Evolutionary conservation across 1,140 invertebrate genomes (phyloP).

Genomic region (Drosophila yakuba): DNA sequence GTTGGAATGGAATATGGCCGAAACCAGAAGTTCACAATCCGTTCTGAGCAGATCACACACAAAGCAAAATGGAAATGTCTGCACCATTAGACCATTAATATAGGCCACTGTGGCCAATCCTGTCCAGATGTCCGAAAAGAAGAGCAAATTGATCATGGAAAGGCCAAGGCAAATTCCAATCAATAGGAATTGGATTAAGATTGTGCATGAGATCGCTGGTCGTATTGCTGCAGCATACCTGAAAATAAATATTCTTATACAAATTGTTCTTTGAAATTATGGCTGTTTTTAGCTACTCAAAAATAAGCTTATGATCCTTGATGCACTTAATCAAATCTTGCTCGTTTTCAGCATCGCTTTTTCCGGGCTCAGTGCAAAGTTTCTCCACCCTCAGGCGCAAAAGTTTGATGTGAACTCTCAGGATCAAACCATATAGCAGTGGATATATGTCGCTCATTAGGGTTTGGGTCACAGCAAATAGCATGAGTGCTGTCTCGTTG

Average conservation of each 20-base stretch:
- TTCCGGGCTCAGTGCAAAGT: constrained; percentile 28
- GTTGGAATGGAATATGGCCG: constrained; percentile 47
- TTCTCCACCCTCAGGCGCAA: constrained; percentile 22
- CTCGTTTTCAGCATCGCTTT: constrained; percentile 19
- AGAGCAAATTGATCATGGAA: constrained; percentile 49
- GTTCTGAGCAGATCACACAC: constrained; percentile 43
- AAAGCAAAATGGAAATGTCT: constrained; percentile 63
- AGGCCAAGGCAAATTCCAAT: constrained; percentile 45
- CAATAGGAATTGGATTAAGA: constrained; percentile 49
- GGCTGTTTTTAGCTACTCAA: constrained; percentile 30
- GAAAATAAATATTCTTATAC: not conserved
- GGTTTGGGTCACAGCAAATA: not conserved
- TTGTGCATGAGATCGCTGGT: constrained; percentile 21
- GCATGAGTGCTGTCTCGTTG: constrained; percentile 24
- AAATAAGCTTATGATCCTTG: constrained; percentile 42
- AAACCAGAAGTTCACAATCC: constrained; percentile 40
- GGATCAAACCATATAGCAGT: constrained; percentile 19
- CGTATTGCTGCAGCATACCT: constrained; percentile 31
- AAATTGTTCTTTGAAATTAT: not conserved
- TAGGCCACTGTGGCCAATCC: constrained; percentile 26
- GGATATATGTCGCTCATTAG: constrained; percentile 37
- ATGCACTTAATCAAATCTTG: constrained; percentile 47
- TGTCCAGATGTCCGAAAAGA: constrained; percentile 38
- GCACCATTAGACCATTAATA: constrained; percentile 15
- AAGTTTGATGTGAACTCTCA: constrained; percentile 36